Percentiles rank a stretch among this genome's conserved stretches.
Evolutionary conservation across 2,113 vertebrate species (phyloP).

Genomic region (Bagarius yarrelli): DNA sequence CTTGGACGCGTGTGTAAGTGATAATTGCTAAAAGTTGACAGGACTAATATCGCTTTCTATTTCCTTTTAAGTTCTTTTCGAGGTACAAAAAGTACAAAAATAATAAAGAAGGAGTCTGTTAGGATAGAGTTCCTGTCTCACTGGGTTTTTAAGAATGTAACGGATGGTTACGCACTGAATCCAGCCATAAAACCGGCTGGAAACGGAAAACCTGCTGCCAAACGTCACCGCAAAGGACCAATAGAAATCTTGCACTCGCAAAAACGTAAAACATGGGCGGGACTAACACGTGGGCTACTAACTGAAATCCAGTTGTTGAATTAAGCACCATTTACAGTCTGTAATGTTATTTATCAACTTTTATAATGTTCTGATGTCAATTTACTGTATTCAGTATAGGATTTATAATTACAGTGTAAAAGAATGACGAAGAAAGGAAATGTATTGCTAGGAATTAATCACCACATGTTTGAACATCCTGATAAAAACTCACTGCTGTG

Average conservation of each 20-base stretch:
- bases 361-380: too few species aligned
- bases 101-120: background rate
- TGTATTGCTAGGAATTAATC: too few species aligned
- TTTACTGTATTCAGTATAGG: too few species aligned
- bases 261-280: background rate
- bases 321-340: background rate
- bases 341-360: too few species aligned
- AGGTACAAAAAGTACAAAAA: background rate
- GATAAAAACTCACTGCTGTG: too few species aligned
- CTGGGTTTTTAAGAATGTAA: slow-evolving; percentile 9
- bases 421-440: too few species aligned
- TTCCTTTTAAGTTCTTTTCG: background rate
- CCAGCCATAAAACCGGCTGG: background rate
- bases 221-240: background rate
- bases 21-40: background rate
- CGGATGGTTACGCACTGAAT: background rate
- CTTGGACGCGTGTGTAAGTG: background rate
- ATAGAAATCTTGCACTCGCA: background rate
- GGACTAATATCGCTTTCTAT: background rate
- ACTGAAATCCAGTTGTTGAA: too few species aligned
- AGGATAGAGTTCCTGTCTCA: background rate
- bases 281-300: background rate
- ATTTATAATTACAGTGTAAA: too few species aligned
- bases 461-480: too few species aligned
- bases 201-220: background rate